phyloP scores from a whole-genome alignment of 1,140 invertebrate species.

The Cataglyphis hispanica region DNA sequence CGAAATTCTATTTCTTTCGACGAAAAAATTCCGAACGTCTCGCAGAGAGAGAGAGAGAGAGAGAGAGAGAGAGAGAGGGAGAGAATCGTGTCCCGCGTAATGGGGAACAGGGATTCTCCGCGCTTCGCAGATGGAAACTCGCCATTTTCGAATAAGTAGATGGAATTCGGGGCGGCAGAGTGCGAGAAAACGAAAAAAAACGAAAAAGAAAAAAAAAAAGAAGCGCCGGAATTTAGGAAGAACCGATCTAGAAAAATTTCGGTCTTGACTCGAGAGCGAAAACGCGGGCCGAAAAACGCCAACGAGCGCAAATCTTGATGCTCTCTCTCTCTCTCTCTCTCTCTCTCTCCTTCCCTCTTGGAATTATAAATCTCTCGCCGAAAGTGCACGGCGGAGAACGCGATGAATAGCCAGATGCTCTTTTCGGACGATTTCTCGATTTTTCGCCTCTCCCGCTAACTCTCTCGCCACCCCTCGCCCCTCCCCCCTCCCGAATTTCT shows the following conservation, averaged over 20 bases:
- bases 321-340: constrained; percentile 17
- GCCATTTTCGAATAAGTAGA: constrained; percentile 60
- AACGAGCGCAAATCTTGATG: constrained; percentile 49
- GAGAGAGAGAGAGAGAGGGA: constrained; percentile 21
- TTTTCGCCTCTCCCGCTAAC: constrained; percentile 34
- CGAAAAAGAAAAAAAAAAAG: not conserved
- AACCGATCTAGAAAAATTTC: constrained; percentile 52
- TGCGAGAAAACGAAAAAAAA: not conserved
- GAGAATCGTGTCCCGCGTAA: constrained; percentile 30
- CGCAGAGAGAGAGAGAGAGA: constrained; percentile 15
- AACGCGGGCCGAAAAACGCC: constrained; percentile 39
- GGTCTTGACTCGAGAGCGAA: constrained; percentile 34
- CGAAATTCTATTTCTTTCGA: constrained; percentile 40
- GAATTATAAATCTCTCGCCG: constrained; percentile 58
- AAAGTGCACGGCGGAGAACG: constrained; percentile 49
- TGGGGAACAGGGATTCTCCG: constrained; percentile 49
- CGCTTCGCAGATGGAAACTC: constrained; percentile 37
- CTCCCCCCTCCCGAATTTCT: constrained; percentile 46
- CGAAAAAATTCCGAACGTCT: constrained; percentile 48
- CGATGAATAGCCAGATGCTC: constrained; percentile 63
- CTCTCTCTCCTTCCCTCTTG: constrained; percentile 3
- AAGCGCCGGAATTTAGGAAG: constrained; percentile 51
- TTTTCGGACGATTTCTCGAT: constrained; percentile 60
- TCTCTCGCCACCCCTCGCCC: too few relatives aligned
- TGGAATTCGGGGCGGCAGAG: constrained; percentile 36